Evolutionary conservation across 2,113 vertebrate species (phyloP).

Genomic region (Psilopogon haemacephalus): DNA sequence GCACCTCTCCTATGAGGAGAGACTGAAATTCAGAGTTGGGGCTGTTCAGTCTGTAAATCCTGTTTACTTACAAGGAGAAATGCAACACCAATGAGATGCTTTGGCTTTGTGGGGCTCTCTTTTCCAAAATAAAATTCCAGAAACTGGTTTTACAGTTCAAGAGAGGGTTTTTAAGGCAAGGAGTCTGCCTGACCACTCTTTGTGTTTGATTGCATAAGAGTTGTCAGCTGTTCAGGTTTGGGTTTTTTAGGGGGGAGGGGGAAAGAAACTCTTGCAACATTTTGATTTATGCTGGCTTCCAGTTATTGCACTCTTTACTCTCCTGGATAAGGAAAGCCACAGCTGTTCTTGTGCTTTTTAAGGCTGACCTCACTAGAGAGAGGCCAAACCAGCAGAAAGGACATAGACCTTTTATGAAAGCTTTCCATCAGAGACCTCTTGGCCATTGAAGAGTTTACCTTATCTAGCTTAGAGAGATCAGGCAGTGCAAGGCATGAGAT

Average conservation of each 20-base stretch:
- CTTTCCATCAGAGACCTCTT: background rate
- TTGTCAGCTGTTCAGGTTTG: constrained; percentile 35
- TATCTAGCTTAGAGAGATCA: background rate
- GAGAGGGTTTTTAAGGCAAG: constrained; percentile 7
- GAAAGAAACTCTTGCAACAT: constrained; percentile 27
- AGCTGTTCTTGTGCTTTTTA: constrained; percentile 9
- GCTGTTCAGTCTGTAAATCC: too few species aligned
- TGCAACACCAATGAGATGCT: background rate
- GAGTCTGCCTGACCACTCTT: background rate
- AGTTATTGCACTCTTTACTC: constrained; percentile 27
- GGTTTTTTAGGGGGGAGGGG: background rate
- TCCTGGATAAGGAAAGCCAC: background rate
- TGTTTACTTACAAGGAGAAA: background rate
- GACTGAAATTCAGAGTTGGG: too few species aligned
- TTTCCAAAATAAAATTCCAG: constrained; percentile 44
- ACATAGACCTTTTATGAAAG: background rate
- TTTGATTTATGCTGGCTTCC: constrained; percentile 5
- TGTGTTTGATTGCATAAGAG: constrained; percentile 54
- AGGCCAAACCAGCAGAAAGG: background rate
- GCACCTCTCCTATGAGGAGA: too few species aligned
- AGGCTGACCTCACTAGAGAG: background rate
- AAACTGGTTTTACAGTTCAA: constrained; percentile 18
- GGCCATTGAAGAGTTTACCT: background rate
- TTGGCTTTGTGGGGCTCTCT: background rate
- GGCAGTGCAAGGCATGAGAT: background rate